A percentile compares a stretch with the other conserved stretches of the same genome.
Evolutionary conservation across 2,797 vertebrate genomes (phyloP).

Genomic region (Bradypodion pumilum): DNA sequence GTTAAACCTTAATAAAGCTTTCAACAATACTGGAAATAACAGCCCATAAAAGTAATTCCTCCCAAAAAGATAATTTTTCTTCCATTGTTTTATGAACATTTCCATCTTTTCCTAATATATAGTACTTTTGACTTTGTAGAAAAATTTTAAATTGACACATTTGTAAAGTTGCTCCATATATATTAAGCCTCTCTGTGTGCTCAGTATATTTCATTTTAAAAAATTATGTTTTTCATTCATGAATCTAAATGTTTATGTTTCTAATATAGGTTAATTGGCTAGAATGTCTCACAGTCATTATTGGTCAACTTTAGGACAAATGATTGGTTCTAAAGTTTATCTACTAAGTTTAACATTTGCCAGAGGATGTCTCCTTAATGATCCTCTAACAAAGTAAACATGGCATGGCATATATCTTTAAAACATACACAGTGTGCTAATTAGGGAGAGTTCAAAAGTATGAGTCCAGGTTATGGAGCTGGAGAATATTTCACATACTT

Average conservation of each 20-base stretch:
- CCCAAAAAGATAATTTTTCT: background rate
- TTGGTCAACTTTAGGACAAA: conserved; percentile 33
- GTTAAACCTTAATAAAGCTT: background rate
- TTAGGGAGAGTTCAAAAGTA: conserved; percentile 49
- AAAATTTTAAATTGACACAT: background rate
- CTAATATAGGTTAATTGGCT: background rate
- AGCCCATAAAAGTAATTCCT: no score
- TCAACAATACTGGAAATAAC: background rate
- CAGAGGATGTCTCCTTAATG: conserved; percentile 17
- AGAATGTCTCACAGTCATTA: conserved; percentile 21
- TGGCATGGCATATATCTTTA: conserved; percentile 44
- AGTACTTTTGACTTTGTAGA: background rate
- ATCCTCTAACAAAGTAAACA: conserved; percentile 14
- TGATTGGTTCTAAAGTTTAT: conserved; percentile 31
- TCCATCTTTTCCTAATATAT: background rate
- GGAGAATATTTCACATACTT: conserved; percentile 40
- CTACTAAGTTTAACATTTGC: conserved; percentile 54
- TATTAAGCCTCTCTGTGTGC: background rate
- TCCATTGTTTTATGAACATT: background rate
- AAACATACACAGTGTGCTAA: conserved; percentile 49
- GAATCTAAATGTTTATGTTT: background rate
- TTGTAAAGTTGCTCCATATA: background rate
- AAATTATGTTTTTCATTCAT: no score
- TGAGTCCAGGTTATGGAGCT: background rate
- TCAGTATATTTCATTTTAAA: background rate